Conservation (phyloP, 2,888 invertebrate species). For the Agrenia bidenticulata region DNA sequence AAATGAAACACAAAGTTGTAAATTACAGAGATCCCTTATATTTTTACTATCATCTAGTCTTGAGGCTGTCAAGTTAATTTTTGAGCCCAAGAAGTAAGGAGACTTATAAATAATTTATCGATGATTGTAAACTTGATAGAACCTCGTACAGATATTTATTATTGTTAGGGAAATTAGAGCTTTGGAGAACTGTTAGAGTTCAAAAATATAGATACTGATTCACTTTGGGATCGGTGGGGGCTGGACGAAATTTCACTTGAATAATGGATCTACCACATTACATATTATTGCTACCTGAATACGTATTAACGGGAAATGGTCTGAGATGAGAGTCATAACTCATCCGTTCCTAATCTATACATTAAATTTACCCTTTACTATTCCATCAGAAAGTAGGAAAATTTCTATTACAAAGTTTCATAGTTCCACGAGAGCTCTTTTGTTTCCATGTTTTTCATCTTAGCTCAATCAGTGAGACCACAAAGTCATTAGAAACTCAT, state of each 20-base stretch:
- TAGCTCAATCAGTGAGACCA: background rate
- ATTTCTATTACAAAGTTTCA: background rate
- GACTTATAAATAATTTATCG: too few species aligned
- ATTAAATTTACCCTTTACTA: background rate
- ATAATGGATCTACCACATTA: background rate
- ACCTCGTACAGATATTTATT: background rate
- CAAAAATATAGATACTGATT: background rate
- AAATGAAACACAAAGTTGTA: too few species aligned
- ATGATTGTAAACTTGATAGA: too few species aligned
- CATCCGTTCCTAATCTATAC: background rate
- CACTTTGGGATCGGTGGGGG: background rate
- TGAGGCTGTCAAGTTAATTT: too few species aligned
- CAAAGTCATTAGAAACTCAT: slow-evolving; percentile 1
- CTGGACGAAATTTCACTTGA: background rate
- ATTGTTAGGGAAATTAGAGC: too few species aligned
- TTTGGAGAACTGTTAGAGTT: too few species aligned
- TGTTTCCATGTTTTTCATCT: too few species aligned
- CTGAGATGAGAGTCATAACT: slow-evolving; percentile 1
- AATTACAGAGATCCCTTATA: too few species aligned
- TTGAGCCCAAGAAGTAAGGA: too few species aligned
- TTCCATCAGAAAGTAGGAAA: background rate
- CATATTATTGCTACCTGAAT: slow-evolving; percentile 1
- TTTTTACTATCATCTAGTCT: too few species aligned
- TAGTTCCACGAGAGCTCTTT: background rate
- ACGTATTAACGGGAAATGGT: background rate